Conservation (phyloP, 2,113 vertebrate genomes). For the Formicarius rufipectus region DNA sequence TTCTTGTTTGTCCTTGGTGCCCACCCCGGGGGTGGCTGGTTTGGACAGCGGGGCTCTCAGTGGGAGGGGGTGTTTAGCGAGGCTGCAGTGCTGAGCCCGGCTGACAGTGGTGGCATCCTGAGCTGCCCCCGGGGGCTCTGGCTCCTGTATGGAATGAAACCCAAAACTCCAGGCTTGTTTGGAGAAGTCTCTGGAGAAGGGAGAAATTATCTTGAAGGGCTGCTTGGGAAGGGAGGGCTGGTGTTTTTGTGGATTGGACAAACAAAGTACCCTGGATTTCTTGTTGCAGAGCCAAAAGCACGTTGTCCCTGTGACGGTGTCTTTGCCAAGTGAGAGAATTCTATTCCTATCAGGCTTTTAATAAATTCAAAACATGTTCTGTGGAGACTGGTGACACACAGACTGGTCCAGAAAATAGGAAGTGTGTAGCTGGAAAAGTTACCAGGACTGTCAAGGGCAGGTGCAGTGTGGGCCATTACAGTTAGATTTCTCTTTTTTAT, state of each 20-base stretch:
- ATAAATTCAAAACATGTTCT: conserved; percentile 45
- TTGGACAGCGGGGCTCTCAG: conserved; percentile 86
- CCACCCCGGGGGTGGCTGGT: conserved; percentile 85
- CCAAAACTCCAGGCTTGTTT: conserved; percentile 41
- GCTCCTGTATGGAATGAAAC: conserved; percentile 89
- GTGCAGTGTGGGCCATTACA: background rate
- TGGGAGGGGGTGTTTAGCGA: no score
- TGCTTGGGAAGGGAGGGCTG: conserved; percentile 9
- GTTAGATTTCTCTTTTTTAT: background rate
- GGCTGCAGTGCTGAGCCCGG: conserved; percentile 82
- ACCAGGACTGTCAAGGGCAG: conserved; percentile 27
- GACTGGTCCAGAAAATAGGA: conserved; percentile 22
- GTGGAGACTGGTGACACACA: conserved; percentile 30
- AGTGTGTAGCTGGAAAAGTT: background rate
- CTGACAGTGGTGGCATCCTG: conserved; percentile 82
- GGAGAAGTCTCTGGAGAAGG: conserved; percentile 58
- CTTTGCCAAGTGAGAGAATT: conserved; percentile 51
- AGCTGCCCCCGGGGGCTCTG: conserved; percentile 80
- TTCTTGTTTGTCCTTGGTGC: conserved; percentile 87
- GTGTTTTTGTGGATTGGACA: conserved; percentile 34
- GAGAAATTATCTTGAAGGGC: conserved; percentile 41
- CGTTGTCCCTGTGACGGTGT: background rate
- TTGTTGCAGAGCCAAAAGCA: conserved; percentile 1
- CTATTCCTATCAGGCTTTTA: background rate
- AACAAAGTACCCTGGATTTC: conserved; percentile 36